Percentiles rank a stretch among this genome's conserved stretches.
These are phyloP conservation scores for Diadumene lineata DNA, from an alignment of 92 coral and sea anemone species.

Conservation along the genomic window DNA sequence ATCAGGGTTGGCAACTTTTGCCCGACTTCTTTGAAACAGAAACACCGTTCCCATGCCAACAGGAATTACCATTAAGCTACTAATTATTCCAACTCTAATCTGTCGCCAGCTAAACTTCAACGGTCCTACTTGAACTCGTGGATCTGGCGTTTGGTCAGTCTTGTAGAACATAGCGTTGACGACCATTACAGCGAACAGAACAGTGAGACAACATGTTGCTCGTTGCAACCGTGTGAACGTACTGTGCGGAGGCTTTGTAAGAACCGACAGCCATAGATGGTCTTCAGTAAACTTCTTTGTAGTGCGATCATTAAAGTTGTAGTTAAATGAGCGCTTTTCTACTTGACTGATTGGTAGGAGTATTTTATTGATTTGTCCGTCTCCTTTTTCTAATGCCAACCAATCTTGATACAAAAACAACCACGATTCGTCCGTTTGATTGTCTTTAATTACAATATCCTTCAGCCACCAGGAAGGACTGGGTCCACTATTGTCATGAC, in stretches of 20 bases:
- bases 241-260: slow-evolving; percentile 72
- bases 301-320: slow-evolving; percentile 52
- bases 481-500: slow-evolving; percentile 77
- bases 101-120: slow-evolving; percentile 79
- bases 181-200: slow-evolving; percentile 74
- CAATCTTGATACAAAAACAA: slow-evolving; percentile 64
- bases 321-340: slow-evolving; percentile 57
- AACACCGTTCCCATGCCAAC: slow-evolving; percentile 60
- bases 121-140: slow-evolving; percentile 80
- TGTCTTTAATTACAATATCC: slow-evolving; percentile 38
- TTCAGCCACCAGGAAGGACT: slow-evolving; percentile 73
- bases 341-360: slow-evolving; percentile 45
- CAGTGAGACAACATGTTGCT: slow-evolving; percentile 71
- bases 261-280: slow-evolving; percentile 81
- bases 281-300: slow-evolving; percentile 73
- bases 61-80: slow-evolving; percentile 75
- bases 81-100: slow-evolving; percentile 60
- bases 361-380: slow-evolving; percentile 66
- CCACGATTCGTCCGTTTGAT: slow-evolving; percentile 41
- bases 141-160: slow-evolving; percentile 47
- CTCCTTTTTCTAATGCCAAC: slow-evolving; percentile 77
- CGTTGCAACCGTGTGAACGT: slow-evolving; percentile 79
- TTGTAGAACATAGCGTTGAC: slow-evolving; percentile 81
- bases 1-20: neutral
- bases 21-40: slow-evolving; percentile 57